These are phyloP conservation scores for Thalassoma bifasciatum DNA, from an alignment of 2,113 vertebrate genomes.

Conservation along the genomic window DNA sequence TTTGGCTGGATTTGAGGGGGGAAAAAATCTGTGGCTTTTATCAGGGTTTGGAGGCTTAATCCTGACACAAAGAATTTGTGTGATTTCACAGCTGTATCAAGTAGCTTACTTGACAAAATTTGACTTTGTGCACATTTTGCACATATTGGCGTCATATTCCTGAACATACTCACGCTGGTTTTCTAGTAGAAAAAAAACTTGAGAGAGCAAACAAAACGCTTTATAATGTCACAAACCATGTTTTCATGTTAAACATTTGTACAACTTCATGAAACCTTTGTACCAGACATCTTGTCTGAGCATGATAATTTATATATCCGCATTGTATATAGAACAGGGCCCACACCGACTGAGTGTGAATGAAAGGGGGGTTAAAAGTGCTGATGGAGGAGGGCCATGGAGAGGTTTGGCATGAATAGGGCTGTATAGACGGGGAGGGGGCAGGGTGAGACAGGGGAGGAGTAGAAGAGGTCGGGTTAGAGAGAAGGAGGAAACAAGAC, in stretches of 20 bases:
- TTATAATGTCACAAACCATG: not conserved
- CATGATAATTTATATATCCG: conserved; percentile 62
- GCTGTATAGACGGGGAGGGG: conserved; percentile 64
- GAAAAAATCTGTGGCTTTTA: not conserved
- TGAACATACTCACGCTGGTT: not conserved
- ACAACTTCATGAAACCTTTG: conserved; percentile 6
- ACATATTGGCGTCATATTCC: not conserved
- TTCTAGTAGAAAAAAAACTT: not conserved
- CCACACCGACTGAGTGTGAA: conserved; percentile 57
- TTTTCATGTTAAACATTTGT: conserved; percentile 2
- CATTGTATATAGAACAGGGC: conserved; percentile 46
- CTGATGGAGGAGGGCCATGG: conserved; percentile 48
- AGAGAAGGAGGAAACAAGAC: conserved; percentile 77
- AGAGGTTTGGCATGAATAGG: conserved; percentile 72
- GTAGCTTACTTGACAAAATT: too few species aligned
- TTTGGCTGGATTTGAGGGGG: not conserved
- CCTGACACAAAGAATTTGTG: not conserved
- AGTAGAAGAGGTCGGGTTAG: conserved; percentile 59
- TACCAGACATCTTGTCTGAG: conserved; percentile 51
- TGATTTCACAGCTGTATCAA: not conserved
- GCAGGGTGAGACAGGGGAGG: conserved; percentile 74
- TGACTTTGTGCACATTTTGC: not conserved
- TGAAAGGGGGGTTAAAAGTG: conserved; percentile 40
- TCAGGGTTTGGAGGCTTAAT: not conserved
- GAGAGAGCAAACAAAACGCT: not conserved